A percentile compares a stretch with the other conserved stretches of the same genome.
phyloP scores from a whole-genome alignment of 2,797 vertebrate genomes.

The Spinus pinus region DNA sequence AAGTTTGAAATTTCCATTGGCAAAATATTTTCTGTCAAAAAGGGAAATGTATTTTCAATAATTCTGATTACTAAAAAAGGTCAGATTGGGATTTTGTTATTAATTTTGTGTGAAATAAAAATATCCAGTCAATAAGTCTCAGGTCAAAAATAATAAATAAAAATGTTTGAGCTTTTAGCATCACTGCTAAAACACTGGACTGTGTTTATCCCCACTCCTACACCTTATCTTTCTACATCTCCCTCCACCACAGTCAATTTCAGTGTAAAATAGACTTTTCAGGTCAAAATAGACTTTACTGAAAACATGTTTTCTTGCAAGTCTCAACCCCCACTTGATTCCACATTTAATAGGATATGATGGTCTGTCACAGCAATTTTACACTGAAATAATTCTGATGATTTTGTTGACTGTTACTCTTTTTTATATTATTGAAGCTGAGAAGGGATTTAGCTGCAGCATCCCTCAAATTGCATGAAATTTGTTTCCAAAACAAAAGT shows the following conservation, averaged over 20 bases:
- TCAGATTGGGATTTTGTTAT: neutral
- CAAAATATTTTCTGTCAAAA: neutral
- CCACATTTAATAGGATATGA: fast-evolving
- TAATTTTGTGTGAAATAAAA: neutral
- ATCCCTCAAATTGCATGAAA: neutral
- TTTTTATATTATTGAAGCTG: neutral
- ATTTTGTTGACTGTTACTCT: neutral
- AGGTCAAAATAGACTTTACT: neutral
- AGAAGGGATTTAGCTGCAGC: neutral
- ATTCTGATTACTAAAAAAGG: neutral
- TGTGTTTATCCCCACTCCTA: neutral
- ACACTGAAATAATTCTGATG: neutral
- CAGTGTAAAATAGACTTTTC: neutral
- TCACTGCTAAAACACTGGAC: neutral
- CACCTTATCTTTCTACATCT: neutral
- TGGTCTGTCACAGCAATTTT: neutral
- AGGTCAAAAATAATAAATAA: neutral
- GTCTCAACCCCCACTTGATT: fast-evolving
- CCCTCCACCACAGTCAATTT: neutral
- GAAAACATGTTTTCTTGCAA: neutral
- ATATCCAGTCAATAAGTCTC: neutral
- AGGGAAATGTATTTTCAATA: neutral
- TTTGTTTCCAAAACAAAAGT: neutral
- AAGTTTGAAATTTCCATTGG: neutral
- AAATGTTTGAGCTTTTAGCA: neutral